A percentile compares a stretch with the other conserved stretches of the same genome.
phyloP scores from a whole-genome alignment of 1,140 invertebrate genomes.

The Bombus turneri region DNA sequence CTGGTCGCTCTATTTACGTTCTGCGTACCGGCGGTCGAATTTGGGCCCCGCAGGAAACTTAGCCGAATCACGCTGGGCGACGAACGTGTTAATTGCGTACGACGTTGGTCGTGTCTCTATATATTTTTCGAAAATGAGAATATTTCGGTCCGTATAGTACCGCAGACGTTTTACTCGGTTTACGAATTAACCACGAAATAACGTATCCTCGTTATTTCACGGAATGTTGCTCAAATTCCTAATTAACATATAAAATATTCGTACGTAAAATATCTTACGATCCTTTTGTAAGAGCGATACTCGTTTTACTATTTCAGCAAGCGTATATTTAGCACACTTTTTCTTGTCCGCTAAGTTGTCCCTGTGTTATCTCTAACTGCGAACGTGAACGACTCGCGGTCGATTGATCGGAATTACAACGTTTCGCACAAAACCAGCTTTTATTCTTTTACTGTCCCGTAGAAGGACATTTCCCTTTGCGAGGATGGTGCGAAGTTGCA shows the following conservation, averaged over 20 bases:
- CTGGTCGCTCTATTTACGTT: no score
- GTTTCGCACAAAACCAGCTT: background rate
- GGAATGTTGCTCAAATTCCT: background rate
- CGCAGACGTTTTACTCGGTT: no score
- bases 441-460: background rate
- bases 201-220: background rate
- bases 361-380: background rate
- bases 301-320: no score
- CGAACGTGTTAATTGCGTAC: no score
- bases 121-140: no score
- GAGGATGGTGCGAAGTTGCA: background rate
- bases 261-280: background rate
- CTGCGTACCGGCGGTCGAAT: no score
- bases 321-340: no score
- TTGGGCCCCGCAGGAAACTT: no score
- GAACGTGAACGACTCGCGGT: background rate
- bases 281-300: background rate
- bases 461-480: background rate
- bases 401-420: conserved; percentile 7
- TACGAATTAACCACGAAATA: no score
- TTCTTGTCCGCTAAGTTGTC: background rate
- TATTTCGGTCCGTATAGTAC: no score
- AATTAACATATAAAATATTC: background rate
- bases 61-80: no score
- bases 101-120: no score